Evolutionary conservation across 2,113 vertebrate genomes (phyloP).

Genomic region (Catagonus wagneri): DNA sequence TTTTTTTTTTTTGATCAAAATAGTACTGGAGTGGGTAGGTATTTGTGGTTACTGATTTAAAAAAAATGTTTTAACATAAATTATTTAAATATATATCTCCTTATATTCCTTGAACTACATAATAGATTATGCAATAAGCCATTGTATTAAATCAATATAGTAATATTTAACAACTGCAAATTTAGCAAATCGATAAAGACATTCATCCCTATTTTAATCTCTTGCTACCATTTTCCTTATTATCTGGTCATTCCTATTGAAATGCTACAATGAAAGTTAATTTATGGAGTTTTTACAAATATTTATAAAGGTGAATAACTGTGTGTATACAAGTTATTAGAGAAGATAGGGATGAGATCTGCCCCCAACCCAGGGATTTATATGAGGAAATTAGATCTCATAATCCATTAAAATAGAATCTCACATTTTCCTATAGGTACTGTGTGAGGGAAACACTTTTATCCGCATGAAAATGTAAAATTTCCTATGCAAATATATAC

Average conservation of each 20-base stretch:
- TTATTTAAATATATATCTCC: background rate
- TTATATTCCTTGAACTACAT: background rate
- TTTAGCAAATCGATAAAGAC: background rate
- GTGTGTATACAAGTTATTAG: background rate
- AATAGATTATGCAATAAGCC: background rate
- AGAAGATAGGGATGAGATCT: background rate
- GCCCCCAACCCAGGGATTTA: background rate
- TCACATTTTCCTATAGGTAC: background rate
- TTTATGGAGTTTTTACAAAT: background rate
- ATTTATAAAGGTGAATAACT: background rate
- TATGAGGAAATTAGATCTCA: background rate
- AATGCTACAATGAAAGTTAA: background rate
- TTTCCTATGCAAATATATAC: background rate
- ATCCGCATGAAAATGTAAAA: background rate
- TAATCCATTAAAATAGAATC: background rate
- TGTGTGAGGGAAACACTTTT: background rate
- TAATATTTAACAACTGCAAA: background rate
- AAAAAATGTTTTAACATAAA: background rate
- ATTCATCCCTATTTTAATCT: background rate
- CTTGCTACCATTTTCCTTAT: constrained; percentile 1
- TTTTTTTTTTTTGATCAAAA: background rate
- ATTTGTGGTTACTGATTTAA: background rate
- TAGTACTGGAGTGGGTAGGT: background rate
- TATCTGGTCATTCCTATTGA: background rate
- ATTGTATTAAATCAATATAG: background rate